A percentile compares a stretch with the other conserved stretches of the same genome.
Conservation (phyloP, 2,888 invertebrate genomes). For the Baronia brevicornis region DNA sequence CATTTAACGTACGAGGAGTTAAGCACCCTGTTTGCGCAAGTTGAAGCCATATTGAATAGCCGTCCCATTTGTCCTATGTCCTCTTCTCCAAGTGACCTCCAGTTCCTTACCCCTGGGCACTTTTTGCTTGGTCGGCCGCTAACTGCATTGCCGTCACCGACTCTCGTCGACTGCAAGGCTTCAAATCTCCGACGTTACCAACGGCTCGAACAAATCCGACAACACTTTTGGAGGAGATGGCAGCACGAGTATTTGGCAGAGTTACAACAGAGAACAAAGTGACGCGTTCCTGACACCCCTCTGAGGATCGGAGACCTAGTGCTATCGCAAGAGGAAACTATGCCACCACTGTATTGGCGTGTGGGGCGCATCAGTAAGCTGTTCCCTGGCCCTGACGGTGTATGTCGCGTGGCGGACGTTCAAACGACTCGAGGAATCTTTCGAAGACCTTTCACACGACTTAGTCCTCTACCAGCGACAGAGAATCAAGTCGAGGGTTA, state of each 20-base stretch:
- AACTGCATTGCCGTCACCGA: slow-evolving; percentile 9
- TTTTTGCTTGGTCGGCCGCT: slow-evolving; percentile 17
- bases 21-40: slow-evolving; percentile 15
- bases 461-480: too few species aligned
- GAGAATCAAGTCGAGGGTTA: too few species aligned
- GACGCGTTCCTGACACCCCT: neutral
- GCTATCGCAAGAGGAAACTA: slow-evolving; percentile 7
- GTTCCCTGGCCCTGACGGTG: neutral
- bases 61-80: slow-evolving; percentile 15
- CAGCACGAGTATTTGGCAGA: slow-evolving; percentile 16
- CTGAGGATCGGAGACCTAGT: slow-evolving; percentile 9
- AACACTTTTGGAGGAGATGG: slow-evolving; percentile 16
- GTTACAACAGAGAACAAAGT: slow-evolving; percentile 8
- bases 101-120: slow-evolving; percentile 14
- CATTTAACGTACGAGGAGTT: slow-evolving; percentile 18
- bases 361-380: neutral
- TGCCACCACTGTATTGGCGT: slow-evolving; percentile 9
- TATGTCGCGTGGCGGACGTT: neutral
- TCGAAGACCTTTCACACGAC: neutral
- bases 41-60: slow-evolving; percentile 16
- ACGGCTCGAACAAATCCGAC: slow-evolving; percentile 8
- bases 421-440: neutral
- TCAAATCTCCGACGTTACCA: slow-evolving; percentile 3
- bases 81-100: slow-evolving; percentile 14
- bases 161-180: neutral